Conservation (phyloP, 2,888 invertebrate genomes). For the Drosophila borborema region DNA sequence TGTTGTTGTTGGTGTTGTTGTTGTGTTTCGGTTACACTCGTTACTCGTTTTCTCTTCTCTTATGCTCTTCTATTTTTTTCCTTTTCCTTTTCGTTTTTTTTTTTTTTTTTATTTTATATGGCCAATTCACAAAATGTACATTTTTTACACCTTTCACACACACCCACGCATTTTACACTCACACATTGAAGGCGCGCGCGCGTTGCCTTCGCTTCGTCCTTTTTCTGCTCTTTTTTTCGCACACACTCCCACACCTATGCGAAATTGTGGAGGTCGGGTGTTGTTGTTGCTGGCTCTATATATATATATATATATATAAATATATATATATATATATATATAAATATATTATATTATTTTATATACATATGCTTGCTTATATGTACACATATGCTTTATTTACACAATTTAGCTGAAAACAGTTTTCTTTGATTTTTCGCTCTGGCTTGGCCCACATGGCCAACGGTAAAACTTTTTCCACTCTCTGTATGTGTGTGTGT, state of each 20-base stretch:
- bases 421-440: constrained; percentile 51
- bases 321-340: constrained; percentile 22
- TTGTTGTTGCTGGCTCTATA: constrained; percentile 48
- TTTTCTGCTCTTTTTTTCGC: constrained; percentile 41
- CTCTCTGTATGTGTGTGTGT: constrained; percentile 29
- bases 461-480: constrained; percentile 46
- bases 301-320: constrained; percentile 36
- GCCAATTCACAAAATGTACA: constrained; percentile 79
- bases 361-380: constrained; percentile 12
- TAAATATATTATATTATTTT: constrained; percentile 6
- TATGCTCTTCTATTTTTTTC: constrained; percentile 26
- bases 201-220: constrained; percentile 55
- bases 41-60: constrained; percentile 65
- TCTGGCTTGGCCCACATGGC: constrained; percentile 61
- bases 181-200: constrained; percentile 64
- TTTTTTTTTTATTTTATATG: constrained; percentile 59
- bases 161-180: constrained; percentile 70
- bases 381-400: constrained; percentile 36
- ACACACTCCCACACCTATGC: constrained; percentile 51
- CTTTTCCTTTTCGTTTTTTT: constrained; percentile 29
- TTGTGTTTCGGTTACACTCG: constrained; percentile 65
- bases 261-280: constrained; percentile 48
- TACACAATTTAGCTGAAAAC: constrained; percentile 39
- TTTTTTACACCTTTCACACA: constrained; percentile 78
- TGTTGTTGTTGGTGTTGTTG: constrained; percentile 38